Conservation (phyloP, 1,140 invertebrate species). For the Drosophila littoralis region DNA sequence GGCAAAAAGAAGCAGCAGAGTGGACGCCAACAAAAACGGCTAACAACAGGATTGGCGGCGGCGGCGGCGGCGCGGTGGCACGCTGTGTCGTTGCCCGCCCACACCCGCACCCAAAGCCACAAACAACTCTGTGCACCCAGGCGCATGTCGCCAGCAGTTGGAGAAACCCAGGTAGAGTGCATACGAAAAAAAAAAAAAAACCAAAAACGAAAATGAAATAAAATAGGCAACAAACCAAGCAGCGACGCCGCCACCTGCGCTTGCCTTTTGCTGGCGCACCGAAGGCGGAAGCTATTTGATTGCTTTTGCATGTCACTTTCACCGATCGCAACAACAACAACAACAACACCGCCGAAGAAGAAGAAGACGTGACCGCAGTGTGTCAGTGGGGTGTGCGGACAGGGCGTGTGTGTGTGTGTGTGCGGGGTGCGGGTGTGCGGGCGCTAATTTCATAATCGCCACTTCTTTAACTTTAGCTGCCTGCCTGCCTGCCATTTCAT, state of each 20-base stretch:
- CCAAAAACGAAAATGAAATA: background rate
- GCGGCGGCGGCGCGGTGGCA: slow-evolving; percentile 29
- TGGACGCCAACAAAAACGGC: slow-evolving; percentile 30
- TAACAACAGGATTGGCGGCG: slow-evolving; percentile 25
- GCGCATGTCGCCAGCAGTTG: slow-evolving; percentile 31
- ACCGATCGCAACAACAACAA: slow-evolving; percentile 55
- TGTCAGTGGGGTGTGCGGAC: slow-evolving; percentile 59
- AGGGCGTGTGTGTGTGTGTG: slow-evolving; percentile 38
- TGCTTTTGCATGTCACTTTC: slow-evolving; percentile 83
- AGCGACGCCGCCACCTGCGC: slow-evolving; percentile 49
- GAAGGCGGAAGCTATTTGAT: slow-evolving; percentile 82
- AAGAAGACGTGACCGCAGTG: slow-evolving; percentile 29
- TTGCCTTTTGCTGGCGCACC: slow-evolving; percentile 17
- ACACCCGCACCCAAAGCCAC: slow-evolving; percentile 27
- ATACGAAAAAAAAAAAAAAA: slow-evolving; percentile 13
- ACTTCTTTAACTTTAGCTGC: slow-evolving; percentile 27
- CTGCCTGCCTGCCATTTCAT: slow-evolving; percentile 1
- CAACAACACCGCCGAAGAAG: slow-evolving; percentile 34
- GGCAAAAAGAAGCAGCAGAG: slow-evolving; percentile 2
- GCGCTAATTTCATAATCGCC: slow-evolving; percentile 64
- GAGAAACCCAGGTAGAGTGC: slow-evolving; percentile 53
- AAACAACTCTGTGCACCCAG: slow-evolving; percentile 17
- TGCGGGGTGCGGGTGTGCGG: slow-evolving; percentile 33
- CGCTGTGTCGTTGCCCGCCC: slow-evolving; percentile 40
- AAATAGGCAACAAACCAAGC: background rate